phyloP scores from a whole-genome alignment of 2,113 vertebrate genomes.

The Ciconia boyciana region DNA sequence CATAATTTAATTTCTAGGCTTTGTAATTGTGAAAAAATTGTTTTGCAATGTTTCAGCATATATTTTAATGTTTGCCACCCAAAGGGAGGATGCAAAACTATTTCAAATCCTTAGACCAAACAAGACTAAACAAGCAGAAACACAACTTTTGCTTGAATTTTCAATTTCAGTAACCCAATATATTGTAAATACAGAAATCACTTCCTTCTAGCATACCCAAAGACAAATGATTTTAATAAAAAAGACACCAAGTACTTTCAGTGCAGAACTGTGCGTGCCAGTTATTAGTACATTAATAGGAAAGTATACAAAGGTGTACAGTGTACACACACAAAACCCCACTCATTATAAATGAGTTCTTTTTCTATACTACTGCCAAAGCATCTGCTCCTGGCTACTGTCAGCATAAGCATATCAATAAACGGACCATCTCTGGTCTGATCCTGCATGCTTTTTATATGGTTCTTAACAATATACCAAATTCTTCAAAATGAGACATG shows the following conservation, averaged over 20 bases:
- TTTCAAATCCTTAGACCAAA: not conserved
- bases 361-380: not conserved
- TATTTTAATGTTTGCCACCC: not conserved
- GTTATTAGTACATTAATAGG: not conserved
- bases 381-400: not conserved
- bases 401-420: not conserved
- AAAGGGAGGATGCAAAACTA: not conserved
- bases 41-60: not conserved
- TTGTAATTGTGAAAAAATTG: not conserved
- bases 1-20: not conserved
- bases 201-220: not conserved
- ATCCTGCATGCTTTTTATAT: not conserved
- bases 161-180: not conserved
- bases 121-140: not conserved
- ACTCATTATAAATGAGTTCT: not conserved
- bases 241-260: not conserved
- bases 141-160: not conserved
- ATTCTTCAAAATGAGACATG: not conserved
- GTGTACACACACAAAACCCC: not conserved
- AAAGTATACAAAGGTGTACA: not conserved
- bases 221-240: not conserved
- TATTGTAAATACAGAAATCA: not conserved
- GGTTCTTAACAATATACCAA: not conserved
- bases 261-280: fast-evolving
- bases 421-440: not conserved